These are phyloP conservation scores for Scomber japonicus DNA, from an alignment of 2,113 vertebrate genomes.

Conservation along the genomic window DNA sequence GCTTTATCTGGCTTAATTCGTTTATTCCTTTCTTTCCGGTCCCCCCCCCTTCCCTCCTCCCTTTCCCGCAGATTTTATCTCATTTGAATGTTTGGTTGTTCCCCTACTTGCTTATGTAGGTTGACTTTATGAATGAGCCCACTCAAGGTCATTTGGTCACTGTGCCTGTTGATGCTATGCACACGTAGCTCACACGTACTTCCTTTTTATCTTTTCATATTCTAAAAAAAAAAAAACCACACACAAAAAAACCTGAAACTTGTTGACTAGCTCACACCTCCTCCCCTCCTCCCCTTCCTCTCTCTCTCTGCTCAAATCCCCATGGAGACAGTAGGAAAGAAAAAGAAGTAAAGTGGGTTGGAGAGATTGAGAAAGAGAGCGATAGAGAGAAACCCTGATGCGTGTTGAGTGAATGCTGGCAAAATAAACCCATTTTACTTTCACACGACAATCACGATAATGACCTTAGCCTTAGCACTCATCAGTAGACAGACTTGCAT, in stretches of 20 bases:
- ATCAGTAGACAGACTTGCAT: constrained; percentile 47
- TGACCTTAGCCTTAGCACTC: constrained; percentile 53
- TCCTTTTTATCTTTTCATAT: constrained; percentile 56
- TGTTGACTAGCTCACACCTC: constrained; percentile 46
- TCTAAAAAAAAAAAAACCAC: background rate
- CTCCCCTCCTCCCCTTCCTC: background rate
- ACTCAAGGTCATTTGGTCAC: constrained; percentile 70
- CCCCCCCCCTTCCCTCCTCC: background rate
- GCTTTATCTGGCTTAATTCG: constrained; percentile 74
- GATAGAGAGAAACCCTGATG: constrained; percentile 35
- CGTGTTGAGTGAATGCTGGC: constrained; percentile 54
- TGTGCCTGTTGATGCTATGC: constrained; percentile 45
- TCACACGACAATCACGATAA: constrained; percentile 51
- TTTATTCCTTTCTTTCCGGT: constrained; percentile 67
- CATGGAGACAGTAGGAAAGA: constrained; percentile 57
- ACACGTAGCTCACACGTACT: constrained; percentile 49
- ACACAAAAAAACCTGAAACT: constrained; percentile 41
- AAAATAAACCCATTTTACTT: constrained; percentile 68
- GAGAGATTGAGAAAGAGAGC: constrained; percentile 44
- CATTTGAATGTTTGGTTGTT: constrained; percentile 54
- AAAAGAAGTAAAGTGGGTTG: constrained; percentile 38
- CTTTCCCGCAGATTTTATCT: constrained; percentile 58
- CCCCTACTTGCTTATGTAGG: constrained; percentile 17
- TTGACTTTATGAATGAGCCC: constrained; percentile 65
- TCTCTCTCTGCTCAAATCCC: constrained; percentile 49